Percentiles rank a stretch among this genome's conserved stretches.
phyloP scores from a whole-genome alignment of 2,797 vertebrate species.

The Bucorvus abyssinicus region DNA sequence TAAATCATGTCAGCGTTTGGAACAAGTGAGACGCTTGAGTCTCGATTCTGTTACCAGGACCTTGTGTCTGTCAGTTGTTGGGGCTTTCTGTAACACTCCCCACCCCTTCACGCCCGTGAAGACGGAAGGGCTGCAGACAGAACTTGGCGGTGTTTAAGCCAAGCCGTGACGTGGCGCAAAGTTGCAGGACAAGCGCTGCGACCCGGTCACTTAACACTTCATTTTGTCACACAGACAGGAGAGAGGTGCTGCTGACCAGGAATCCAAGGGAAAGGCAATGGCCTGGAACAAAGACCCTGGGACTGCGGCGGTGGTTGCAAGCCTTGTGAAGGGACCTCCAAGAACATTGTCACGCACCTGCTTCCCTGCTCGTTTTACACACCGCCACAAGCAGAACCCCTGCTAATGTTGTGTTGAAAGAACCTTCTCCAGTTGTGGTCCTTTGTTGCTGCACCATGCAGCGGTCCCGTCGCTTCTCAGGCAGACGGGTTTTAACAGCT shows the following conservation, averaged over 20 bases:
- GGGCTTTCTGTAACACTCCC: background rate
- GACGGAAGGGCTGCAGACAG: background rate
- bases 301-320: background rate
- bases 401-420: slow-evolving; percentile 53
- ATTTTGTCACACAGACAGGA: slow-evolving; percentile 70
- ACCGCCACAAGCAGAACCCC: background rate
- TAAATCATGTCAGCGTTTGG: background rate
- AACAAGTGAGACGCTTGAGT: background rate
- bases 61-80: background rate
- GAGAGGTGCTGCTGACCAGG: slow-evolving; percentile 69
- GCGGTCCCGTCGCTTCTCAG: rapidly evolving
- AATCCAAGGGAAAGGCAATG: slow-evolving; percentile 41
- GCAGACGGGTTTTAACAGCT: background rate
- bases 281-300: slow-evolving; percentile 16
- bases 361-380: slow-evolving; percentile 71
- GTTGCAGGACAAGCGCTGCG: background rate
- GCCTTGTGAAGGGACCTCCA: background rate
- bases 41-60: background rate
- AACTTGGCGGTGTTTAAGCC: background rate
- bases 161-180: background rate
- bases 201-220: slow-evolving; percentile 73
- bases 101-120: rapidly evolving
- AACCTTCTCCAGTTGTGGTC: background rate
- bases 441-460: background rate
- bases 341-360: slow-evolving; percentile 63